A percentile compares a stretch with the other conserved stretches of the same genome.
phyloP scores from a whole-genome alignment of 2,113 vertebrate genomes.

The Rhynchomys soricoides region DNA sequence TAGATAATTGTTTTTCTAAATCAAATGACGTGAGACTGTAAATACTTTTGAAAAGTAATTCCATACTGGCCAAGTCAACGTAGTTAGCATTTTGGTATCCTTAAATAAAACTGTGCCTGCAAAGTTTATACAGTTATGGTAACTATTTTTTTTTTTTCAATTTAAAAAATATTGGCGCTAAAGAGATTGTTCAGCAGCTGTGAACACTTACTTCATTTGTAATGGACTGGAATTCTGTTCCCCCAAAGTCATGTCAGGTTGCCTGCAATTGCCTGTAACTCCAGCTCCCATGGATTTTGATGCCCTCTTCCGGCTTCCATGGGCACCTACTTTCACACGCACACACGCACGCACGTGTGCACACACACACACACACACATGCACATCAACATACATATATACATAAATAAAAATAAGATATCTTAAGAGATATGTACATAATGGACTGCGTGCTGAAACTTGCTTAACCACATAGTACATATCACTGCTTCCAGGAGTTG shows the following conservation, averaged over 20 bases:
- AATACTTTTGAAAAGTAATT: neutral
- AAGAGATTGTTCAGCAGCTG: neutral
- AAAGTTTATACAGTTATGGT: neutral
- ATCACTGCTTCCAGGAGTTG: neutral
- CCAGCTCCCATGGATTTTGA: neutral
- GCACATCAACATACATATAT: neutral
- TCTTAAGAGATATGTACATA: neutral
- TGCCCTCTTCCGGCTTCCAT: neutral
- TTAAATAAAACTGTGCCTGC: neutral
- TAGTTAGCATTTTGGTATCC: neutral
- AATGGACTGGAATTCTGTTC: neutral
- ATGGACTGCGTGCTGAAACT: neutral
- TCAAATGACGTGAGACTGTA: neutral
- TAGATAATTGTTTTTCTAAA: neutral
- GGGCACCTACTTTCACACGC: neutral
- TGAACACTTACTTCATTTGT: neutral
- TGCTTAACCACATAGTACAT: neutral
- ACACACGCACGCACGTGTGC: neutral
- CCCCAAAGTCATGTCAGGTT: neutral
- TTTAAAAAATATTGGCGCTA: neutral
- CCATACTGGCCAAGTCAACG: neutral
- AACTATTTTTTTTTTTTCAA: neutral
- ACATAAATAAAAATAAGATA: neutral
- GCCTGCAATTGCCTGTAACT: neutral
- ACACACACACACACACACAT: neutral